phyloP scores from a whole-genome alignment of 2,888 invertebrate species.

The Coleophora deauratella region DNA sequence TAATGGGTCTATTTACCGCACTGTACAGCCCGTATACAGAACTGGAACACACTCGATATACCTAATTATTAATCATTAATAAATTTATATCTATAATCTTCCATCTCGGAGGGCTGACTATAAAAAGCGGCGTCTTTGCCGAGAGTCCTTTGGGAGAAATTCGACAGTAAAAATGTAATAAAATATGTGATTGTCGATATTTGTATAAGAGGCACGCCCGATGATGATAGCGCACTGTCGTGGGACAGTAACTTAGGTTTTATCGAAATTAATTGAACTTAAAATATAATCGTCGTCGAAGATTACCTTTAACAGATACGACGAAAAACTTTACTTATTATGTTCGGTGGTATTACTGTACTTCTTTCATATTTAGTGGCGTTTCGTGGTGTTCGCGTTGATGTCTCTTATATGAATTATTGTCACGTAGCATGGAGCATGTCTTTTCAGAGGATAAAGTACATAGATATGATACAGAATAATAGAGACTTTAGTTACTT shows the following conservation, averaged over 20 bases:
- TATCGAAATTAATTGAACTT: constrained; percentile 1
- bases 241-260: constrained; percentile 1
- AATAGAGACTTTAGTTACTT: too few species aligned
- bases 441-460: too few species aligned
- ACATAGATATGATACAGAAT: too few species aligned
- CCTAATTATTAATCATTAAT: constrained; percentile 62
- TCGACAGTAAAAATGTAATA: constrained; percentile 46
- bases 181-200: constrained; percentile 48
- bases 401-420: too few species aligned
- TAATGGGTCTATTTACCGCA: too few species aligned
- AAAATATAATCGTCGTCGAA: background rate
- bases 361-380: too few species aligned
- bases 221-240: constrained; percentile 5
- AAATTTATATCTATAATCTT: constrained; percentile 66
- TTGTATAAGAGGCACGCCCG: constrained; percentile 10
- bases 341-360: too few species aligned
- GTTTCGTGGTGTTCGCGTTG: too few species aligned
- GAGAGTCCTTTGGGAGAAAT: constrained; percentile 33
- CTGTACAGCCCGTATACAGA: too few species aligned
- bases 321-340: too few species aligned
- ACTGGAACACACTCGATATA: constrained; percentile 27
- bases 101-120: constrained; percentile 34
- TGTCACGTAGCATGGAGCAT: too few species aligned
- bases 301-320: background rate
- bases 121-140: constrained; percentile 23